A percentile compares a stretch with the other conserved stretches of the same genome.
These are phyloP conservation scores for Rhynchotus rufescens DNA, from an alignment of 2,797 vertebrate genomes.

Conservation along the genomic window DNA sequence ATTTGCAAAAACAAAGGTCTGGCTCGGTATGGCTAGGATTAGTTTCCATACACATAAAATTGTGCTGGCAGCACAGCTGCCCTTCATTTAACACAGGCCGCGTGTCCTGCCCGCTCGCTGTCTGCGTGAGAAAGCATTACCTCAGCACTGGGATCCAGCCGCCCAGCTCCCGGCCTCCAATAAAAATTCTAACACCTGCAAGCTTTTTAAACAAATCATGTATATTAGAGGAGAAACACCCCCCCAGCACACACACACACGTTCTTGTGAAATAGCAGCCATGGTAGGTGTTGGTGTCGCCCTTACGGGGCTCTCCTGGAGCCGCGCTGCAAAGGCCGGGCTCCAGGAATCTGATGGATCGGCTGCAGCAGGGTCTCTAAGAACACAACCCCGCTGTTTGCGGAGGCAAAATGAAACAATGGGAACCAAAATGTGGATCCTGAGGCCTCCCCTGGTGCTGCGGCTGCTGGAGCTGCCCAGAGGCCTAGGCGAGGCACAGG, in stretches of 20 bases:
- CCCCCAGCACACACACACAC: background rate
- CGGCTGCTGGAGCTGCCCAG: too few relatives aligned
- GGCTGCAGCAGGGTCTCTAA: background rate
- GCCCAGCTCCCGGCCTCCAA: conserved; percentile 57
- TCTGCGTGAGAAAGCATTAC: conserved; percentile 35
- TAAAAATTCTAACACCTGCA: conserved; percentile 70
- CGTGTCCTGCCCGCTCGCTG: background rate
- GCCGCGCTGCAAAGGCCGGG: conserved; percentile 37
- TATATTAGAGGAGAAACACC: conserved; percentile 16
- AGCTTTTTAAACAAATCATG: conserved; percentile 53
- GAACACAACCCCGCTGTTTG: background rate
- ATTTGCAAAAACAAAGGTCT: background rate
- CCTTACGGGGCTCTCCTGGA: background rate
- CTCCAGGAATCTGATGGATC: background rate
- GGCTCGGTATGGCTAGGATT: conserved; percentile 17
- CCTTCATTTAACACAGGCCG: conserved; percentile 51
- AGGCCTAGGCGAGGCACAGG: background rate
- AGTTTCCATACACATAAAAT: conserved; percentile 38
- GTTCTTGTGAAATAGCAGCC: conserved; percentile 14
- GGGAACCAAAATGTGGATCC: background rate
- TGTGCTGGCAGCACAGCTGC: conserved; percentile 45
- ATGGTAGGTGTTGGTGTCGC: background rate
- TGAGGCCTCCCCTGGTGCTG: background rate
- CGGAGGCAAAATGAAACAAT: background rate
- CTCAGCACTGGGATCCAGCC: background rate